phyloP scores from a whole-genome alignment of 2,888 invertebrate genomes.

The Troides oblongomaculatus region DNA sequence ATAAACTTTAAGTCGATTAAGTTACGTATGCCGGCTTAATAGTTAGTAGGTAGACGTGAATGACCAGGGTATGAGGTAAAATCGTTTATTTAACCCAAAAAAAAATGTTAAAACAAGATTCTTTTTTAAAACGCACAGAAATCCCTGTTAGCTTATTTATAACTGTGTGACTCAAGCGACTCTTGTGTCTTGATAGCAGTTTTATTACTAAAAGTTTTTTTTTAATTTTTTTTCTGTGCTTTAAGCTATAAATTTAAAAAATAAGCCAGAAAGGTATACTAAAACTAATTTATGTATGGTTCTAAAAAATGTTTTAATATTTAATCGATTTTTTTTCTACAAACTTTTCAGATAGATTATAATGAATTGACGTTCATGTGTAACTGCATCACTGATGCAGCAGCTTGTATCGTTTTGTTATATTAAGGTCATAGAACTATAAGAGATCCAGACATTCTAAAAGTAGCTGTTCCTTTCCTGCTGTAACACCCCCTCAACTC shows the following conservation, averaged over 20 bases:
- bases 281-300: not conserved
- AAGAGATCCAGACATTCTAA: no score
- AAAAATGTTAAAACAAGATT: not conserved
- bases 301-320: no score
- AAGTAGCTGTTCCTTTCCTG: no score
- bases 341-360: no score
- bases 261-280: not conserved
- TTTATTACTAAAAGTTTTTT: not conserved
- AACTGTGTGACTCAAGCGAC: not conserved
- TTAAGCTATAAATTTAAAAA: not conserved
- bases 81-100: not conserved
- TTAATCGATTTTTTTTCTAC: no score
- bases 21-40: not conserved
- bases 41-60: not conserved
- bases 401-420: no score
- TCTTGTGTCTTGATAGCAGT: conserved; percentile 6
- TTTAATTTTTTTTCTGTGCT: not conserved
- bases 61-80: not conserved
- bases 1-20: not conserved
- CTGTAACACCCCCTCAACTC: no score
- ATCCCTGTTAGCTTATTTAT: conserved; percentile 2
- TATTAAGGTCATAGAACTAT: no score
- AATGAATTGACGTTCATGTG: no score
- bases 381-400: no score
- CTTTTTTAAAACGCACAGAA: not conserved